A percentile compares a stretch with the other conserved stretches of the same genome.
Evolutionary conservation across 2,888 invertebrate genomes (phyloP).

Genomic region (Quadriops clusia): DNA sequence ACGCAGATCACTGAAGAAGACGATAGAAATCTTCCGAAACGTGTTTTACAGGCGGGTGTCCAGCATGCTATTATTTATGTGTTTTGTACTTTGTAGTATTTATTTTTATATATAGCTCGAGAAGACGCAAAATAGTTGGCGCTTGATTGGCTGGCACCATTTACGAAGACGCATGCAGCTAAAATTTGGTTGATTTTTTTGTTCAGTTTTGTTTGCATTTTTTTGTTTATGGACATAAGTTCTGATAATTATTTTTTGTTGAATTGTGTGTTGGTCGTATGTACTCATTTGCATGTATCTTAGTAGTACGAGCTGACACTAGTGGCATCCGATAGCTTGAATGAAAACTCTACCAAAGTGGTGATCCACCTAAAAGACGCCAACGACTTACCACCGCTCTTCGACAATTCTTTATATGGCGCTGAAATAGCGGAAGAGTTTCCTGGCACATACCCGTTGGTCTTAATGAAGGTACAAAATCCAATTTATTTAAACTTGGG

Average conservation of each 20-base stretch:
- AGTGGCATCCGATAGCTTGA: slow-evolving; percentile 81
- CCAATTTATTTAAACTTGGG: too few relatives aligned
- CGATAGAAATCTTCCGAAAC: slow-evolving; percentile 86
- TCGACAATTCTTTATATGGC: slow-evolving; percentile 58
- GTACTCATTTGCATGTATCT: slow-evolving; percentile 35
- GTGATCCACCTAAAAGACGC: slow-evolving; percentile 74
- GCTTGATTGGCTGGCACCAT: slow-evolving; percentile 8
- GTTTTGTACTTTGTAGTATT: slow-evolving; percentile 16
- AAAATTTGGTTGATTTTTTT: too few relatives aligned
- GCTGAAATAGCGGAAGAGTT: slow-evolving; percentile 67
- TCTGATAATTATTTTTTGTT: slow-evolving; percentile 6
- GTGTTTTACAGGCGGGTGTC: slow-evolving; percentile 69
- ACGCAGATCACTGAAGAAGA: slow-evolving; percentile 95
- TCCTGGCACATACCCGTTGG: slow-evolving; percentile 54
- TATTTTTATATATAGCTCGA: slow-evolving; percentile 9
- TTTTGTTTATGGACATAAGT: background rate
- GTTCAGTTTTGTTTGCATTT: too few relatives aligned
- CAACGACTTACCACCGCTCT: slow-evolving; percentile 80
- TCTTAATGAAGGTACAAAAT: slow-evolving; percentile 69
- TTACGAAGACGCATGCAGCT: too few relatives aligned
- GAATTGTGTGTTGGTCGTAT: slow-evolving; percentile 13
- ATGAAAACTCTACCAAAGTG: slow-evolving; percentile 77
- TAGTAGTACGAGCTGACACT: slow-evolving; percentile 75
- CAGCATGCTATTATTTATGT: slow-evolving; percentile 7
- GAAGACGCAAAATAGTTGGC: slow-evolving; percentile 1